A percentile compares a stretch with the other conserved stretches of the same genome.
These are phyloP conservation scores for Nipponacmea schrenckii DNA, from an alignment of 2,888 invertebrate species.

Conservation along the genomic window DNA sequence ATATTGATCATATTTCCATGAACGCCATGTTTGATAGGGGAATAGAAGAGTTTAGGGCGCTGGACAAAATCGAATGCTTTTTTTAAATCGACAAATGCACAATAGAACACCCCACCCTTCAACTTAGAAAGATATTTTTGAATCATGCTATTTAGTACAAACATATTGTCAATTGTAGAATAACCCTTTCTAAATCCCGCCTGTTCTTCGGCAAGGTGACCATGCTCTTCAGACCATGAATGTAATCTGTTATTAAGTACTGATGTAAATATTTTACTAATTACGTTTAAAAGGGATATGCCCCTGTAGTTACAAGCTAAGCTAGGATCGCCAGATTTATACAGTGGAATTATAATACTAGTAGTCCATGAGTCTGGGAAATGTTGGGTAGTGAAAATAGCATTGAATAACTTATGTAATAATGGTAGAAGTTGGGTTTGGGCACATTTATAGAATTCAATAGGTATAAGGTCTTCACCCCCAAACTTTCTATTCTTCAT, in stretches of 20 bases:
- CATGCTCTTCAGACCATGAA: neutral
- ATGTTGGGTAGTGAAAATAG: neutral
- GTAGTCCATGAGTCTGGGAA: neutral
- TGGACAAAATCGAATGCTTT: constrained; percentile 2
- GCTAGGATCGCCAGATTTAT: neutral
- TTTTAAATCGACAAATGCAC: neutral
- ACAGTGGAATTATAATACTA: neutral
- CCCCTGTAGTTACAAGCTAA: neutral
- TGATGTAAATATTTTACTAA: constrained; percentile 1
- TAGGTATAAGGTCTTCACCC: neutral
- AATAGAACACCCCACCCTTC: neutral
- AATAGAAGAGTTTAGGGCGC: neutral
- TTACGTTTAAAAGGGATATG: neutral
- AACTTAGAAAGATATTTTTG: neutral
- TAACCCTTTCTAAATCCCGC: neutral
- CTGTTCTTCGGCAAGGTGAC: neutral
- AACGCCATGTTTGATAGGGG: neutral
- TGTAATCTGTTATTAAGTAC: neutral
- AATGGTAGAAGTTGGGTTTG: neutral
- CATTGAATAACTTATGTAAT: neutral
- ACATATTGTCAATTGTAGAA: neutral
- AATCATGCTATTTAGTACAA: neutral
- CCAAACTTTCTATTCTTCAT: neutral
- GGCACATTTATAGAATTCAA: neutral
- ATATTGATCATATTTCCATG: neutral